Evolutionary conservation across 2,888 invertebrate genomes (phyloP), one percentile per base, ranked within the genome.

Genomic region (Invenusta paracnida): DNA sequence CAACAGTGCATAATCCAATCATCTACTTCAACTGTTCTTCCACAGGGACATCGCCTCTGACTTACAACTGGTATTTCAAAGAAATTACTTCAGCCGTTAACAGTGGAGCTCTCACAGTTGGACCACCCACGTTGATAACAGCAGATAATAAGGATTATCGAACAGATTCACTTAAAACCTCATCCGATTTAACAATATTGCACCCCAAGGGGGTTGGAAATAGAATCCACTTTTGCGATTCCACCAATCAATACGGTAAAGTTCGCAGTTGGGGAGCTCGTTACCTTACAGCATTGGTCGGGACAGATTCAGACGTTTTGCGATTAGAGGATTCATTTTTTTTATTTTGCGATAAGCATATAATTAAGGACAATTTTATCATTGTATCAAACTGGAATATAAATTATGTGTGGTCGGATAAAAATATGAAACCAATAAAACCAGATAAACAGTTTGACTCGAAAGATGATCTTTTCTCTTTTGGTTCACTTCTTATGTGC

Each of bases 221-320:
- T 25, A 13, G 73, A 73, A 23, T 73, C 23, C 73, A 73, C 25
- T 73, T 23, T 73, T 73, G 73, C 73, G 73, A 73, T 13, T 5
- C 73, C 5, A 5, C 5, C 5, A 73, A 73, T 73, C 17, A 23
- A 5, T 73, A 23, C 73, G 73, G 73, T n/a, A 5, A 23, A n/a
- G 73, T 73, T 73, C 73, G 73, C 17, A 73, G 73, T 73, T 73
- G 73, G 73, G 27, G 73, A 73, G 73, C 73, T 5, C 73, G 73
- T n/a, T 73, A 73, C 23, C 73, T 73, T 13, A 25, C 5, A 17
- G 48, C 48, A 48, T 48, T 17, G 17, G 48, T 48, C 17, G 48
- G 48, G 17, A 5, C 48, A 11, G 17, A 48, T 11, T 5, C 5
- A 11, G 17, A 48, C 48, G 17, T 17, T 17, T 11, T 48, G 5